Evolutionary conservation across 2,797 vertebrate genomes (phyloP).

Genomic region (Thamnophis elegans): DNA sequence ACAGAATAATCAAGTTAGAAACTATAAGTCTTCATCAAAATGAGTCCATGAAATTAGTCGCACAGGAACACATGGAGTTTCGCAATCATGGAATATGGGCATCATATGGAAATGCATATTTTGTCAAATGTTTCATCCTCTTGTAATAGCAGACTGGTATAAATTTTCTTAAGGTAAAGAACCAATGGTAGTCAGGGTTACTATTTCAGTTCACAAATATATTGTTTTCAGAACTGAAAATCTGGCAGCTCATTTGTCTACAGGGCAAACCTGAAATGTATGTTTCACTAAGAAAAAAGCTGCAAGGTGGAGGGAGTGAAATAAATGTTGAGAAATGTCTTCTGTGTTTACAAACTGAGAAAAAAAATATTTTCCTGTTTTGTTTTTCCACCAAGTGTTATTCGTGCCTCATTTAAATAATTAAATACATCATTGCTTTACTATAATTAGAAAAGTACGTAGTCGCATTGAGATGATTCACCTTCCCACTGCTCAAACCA

Average conservation of each 20-base stretch:
- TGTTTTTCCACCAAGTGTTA: not conserved
- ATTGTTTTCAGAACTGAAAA: slow-evolving; percentile 11
- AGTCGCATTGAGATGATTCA: not conserved
- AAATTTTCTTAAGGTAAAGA: slow-evolving; percentile 5
- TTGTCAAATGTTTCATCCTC: not conserved
- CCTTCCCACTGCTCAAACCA: not conserved
- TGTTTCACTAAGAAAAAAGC: not conserved
- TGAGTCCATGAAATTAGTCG: not conserved
- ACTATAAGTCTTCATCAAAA: not conserved
- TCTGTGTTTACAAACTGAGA: not conserved
- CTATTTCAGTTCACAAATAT: not conserved
- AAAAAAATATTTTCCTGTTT: not conserved
- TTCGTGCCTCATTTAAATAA: not conserved
- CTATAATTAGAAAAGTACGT: not conserved
- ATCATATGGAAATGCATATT: not conserved
- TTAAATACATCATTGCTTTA: not conserved
- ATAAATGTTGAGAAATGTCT: not conserved
- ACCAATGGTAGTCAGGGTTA: not conserved
- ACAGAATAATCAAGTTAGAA: not conserved
- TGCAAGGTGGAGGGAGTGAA: not conserved
- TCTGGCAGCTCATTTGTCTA: not conserved
- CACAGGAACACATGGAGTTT: not conserved
- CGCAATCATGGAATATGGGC: not conserved
- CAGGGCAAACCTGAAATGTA: not conserved
- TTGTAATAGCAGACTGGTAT: not conserved